Evolutionary conservation across 2,113 vertebrate genomes (phyloP).

Genomic region (Lepus europaeus): DNA sequence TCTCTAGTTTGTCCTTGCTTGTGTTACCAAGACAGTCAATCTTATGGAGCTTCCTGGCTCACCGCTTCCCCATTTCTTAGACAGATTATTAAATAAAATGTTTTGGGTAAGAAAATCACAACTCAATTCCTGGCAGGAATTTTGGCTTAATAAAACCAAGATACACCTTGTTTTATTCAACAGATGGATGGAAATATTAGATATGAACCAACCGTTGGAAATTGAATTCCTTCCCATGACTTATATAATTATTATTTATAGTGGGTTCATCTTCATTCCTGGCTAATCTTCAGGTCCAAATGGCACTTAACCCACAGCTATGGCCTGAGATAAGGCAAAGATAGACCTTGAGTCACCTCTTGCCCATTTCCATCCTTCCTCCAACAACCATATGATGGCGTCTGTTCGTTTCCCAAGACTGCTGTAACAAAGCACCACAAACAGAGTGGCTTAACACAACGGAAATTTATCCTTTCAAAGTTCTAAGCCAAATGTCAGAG

Average conservation of each 20-base stretch:
- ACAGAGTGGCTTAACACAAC: no score
- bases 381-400: background rate
- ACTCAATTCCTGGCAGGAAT: slow-evolving; percentile 56
- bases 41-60: background rate
- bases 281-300: background rate
- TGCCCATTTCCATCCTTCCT: background rate
- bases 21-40: background rate
- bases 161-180: slow-evolving; percentile 16
- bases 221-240: background rate
- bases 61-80: background rate
- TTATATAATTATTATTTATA: slow-evolving; percentile 52
- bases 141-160: slow-evolving; percentile 22
- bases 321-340: background rate
- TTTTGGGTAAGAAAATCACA: slow-evolving; percentile 38
- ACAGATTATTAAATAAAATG: slow-evolving; percentile 30
- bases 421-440: no score
- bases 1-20: background rate
- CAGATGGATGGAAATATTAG: slow-evolving; percentile 22
- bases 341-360: background rate
- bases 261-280: slow-evolving; percentile 47
- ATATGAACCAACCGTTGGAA: slow-evolving; percentile 36
- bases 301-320: background rate
- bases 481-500: background rate
- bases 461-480: no score
- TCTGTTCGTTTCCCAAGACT: background rate